Conservation (phyloP, 2,113 vertebrate species). For the Leucoraja erinaceus region DNA sequence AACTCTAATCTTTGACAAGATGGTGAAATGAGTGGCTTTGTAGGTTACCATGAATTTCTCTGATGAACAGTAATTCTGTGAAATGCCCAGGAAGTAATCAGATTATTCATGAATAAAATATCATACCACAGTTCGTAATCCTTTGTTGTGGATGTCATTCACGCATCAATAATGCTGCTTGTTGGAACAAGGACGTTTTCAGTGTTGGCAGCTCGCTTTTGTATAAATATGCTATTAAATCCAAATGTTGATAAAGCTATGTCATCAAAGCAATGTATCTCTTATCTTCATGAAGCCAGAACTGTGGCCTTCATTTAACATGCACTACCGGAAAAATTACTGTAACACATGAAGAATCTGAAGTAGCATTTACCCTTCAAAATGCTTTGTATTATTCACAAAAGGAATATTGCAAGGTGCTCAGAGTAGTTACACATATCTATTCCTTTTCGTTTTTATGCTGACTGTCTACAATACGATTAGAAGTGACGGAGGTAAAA, state of each 20-base stretch:
- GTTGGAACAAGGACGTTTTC: not conserved
- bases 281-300: not conserved
- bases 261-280: not conserved
- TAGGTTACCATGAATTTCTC: not conserved
- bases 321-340: not conserved
- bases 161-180: not conserved
- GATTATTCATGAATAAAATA: not conserved
- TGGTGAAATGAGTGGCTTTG: constrained; percentile 1
- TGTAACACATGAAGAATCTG: not conserved
- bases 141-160: not conserved
- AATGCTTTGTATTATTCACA: not conserved
- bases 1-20: not conserved
- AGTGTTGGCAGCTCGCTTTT: not conserved
- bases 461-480: not conserved
- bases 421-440: not conserved
- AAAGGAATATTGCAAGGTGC: not conserved
- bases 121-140: not conserved
- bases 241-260: not conserved
- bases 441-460: not conserved
- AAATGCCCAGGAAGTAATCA: not conserved
- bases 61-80: not conserved
- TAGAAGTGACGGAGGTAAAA: not conserved
- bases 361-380: not conserved
- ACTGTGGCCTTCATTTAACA: not conserved
- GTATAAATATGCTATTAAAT: not conserved